A percentile compares a stretch with the other conserved stretches of the same genome.
phyloP scores from a whole-genome alignment of 2,888 invertebrate species.

The Stenurella melanura region DNA sequence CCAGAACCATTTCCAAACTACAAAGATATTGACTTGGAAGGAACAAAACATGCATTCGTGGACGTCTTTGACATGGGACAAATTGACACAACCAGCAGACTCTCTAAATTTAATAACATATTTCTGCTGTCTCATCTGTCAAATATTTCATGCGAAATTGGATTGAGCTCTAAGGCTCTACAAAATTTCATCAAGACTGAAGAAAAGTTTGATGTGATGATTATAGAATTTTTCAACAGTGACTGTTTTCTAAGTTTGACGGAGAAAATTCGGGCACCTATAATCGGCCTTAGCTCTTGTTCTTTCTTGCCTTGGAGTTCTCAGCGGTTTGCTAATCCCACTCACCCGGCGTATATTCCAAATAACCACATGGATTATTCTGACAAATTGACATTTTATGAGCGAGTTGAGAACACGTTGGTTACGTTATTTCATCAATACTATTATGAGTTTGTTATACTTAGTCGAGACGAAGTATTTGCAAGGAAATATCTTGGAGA shows the following conservation, averaged over 20 bases:
- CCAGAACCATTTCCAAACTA: slow-evolving; percentile 75
- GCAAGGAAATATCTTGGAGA: slow-evolving; percentile 64
- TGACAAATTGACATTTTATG: slow-evolving; percentile 66
- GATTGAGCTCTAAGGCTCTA: slow-evolving; percentile 41
- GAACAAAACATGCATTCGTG: slow-evolving; percentile 15
- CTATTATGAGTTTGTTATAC: slow-evolving; percentile 56
- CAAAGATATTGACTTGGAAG: slow-evolving; percentile 75
- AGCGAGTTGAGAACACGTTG: slow-evolving; percentile 72
- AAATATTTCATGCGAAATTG: background rate
- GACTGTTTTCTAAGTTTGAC: slow-evolving; percentile 83
- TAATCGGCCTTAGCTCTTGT: slow-evolving; percentile 75
- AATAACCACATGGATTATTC: slow-evolving; percentile 71
- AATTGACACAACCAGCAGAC: background rate
- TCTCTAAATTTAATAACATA: background rate
- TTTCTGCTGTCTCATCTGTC: background rate
- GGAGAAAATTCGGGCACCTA: slow-evolving; percentile 75
- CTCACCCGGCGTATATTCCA: slow-evolving; percentile 74
- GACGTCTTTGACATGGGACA: background rate
- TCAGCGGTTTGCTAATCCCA: slow-evolving; percentile 73
- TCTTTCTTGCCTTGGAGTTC: slow-evolving; percentile 75
- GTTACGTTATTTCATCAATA: slow-evolving; percentile 54
- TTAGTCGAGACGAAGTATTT: slow-evolving; percentile 56
- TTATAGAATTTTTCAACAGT: slow-evolving; percentile 82
- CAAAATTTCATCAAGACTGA: slow-evolving; percentile 70
- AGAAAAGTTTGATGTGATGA: slow-evolving; percentile 79